Percentiles rank a stretch among this genome's conserved stretches.
Conservation (phyloP, 2,113 vertebrate species). For the Pholis gunnellus region DNA sequence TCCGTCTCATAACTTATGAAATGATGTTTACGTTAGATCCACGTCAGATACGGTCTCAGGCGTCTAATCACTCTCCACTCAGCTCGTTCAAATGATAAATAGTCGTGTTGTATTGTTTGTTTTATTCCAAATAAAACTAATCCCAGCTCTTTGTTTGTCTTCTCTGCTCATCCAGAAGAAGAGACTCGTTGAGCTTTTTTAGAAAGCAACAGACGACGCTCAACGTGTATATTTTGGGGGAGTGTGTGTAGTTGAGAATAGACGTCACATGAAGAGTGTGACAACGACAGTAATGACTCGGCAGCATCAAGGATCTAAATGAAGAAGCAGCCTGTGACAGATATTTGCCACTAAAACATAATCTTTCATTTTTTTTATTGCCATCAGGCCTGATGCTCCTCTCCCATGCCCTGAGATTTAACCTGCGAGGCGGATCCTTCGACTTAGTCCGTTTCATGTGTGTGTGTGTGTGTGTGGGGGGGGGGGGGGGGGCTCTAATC, state of each 20-base stretch:
- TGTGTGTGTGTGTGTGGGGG: no score
- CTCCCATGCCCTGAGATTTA: constrained; percentile 79
- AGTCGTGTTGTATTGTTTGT: no score
- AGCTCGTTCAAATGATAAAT: constrained; percentile 43
- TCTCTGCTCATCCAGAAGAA: constrained; percentile 1
- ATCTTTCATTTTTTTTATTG: constrained; percentile 27
- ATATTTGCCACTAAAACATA: background rate
- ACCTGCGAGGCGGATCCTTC: constrained; percentile 70
- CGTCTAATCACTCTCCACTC: constrained; percentile 27
- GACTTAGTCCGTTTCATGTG: constrained; percentile 80
- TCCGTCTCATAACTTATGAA: background rate
- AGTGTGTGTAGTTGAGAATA: background rate
- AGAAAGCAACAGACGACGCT: background rate
- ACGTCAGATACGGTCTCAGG: constrained; percentile 25
- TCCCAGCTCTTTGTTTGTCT: no score
- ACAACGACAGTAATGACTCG: background rate
- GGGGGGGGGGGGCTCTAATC: constrained; percentile 78
- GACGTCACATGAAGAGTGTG: background rate
- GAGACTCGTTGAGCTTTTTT: constrained; percentile 28
- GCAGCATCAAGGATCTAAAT: background rate
- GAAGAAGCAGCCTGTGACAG: constrained; percentile 29
- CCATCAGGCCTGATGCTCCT: constrained; percentile 56
- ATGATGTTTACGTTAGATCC: background rate
- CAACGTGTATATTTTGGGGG: background rate
- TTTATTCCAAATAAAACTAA: no score